Percentiles rank a stretch among this genome's conserved stretches.
Evolutionary conservation across 2,113 vertebrate genomes (phyloP).

Genomic region (Phrynosoma platyrhinos): DNA sequence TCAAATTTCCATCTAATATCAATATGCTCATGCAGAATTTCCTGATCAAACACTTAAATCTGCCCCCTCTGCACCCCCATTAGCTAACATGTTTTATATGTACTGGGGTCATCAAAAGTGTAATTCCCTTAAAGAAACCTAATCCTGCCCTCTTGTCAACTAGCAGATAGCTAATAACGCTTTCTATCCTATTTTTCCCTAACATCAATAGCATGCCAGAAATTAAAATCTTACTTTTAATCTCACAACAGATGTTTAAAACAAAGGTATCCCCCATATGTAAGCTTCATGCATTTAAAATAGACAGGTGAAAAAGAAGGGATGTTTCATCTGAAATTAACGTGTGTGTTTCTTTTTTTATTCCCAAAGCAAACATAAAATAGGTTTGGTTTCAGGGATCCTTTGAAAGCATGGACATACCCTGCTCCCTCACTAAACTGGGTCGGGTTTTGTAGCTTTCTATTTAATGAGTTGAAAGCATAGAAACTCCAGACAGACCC

Average conservation of each 20-base stretch:
- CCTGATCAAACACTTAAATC: slow-evolving; percentile 90
- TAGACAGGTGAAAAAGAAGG: slow-evolving; percentile 64
- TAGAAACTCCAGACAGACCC: rapidly evolving
- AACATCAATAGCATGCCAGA: slow-evolving; percentile 74
- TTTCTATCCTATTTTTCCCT: slow-evolving; percentile 68
- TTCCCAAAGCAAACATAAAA: slow-evolving; percentile 28
- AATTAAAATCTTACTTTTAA: slow-evolving; percentile 75
- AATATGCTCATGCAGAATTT: slow-evolving; percentile 88
- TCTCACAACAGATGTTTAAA: slow-evolving; percentile 70
- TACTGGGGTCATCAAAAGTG: slow-evolving; percentile 90
- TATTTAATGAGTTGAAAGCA: not conserved
- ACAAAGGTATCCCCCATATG: slow-evolving; percentile 50
- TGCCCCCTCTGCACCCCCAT: slow-evolving; percentile 85
- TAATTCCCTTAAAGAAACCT: slow-evolving; percentile 91
- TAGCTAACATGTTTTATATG: slow-evolving; percentile 96
- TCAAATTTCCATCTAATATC: slow-evolving; percentile 94
- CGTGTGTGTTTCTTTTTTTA: slow-evolving; percentile 9
- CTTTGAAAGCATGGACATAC: not conserved
- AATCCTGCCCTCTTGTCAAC: slow-evolving; percentile 86
- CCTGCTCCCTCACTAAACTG: not conserved
- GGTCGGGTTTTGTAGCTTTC: not conserved
- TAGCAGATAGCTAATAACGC: slow-evolving; percentile 78
- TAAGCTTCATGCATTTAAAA: not conserved
- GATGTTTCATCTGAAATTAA: slow-evolving; percentile 41
- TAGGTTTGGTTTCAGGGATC: slow-evolving; percentile 13